Base-by-base conservation (phyloP, 2,797 vertebrate genomes). In the Argya squamiceps region DNA sequence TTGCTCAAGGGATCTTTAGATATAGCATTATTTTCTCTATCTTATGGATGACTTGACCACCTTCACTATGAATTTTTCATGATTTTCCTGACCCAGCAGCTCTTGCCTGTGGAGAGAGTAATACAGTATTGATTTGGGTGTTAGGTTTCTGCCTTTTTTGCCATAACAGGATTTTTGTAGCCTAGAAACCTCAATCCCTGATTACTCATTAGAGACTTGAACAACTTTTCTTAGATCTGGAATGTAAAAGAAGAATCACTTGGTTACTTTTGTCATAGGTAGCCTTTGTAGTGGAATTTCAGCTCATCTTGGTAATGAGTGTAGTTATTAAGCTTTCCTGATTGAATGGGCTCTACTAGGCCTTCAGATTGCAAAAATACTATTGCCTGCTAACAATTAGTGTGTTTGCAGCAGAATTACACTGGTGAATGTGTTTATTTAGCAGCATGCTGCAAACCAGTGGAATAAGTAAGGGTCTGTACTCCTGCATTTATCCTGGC, bases 1-100 rank as follows among this genome's bases (percentile, higher is more conserved):
- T 97, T 98, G 97, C 97, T 98, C 97, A 91, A 89, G 97, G 98
- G 98, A 98, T 98, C 97, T 97, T 97, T 98, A 98, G 98, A 98
- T 98, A 97, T 96, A 98, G 97, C 97, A 98, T 98, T 98, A 98
- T 98, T 98, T 98, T 98, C 97, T 98, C 96, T 97, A 83, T 98
- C 97, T 98, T 98, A 97, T 98, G 97, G 98, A 98, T 98, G 98
- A 97, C 97, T 98, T 98, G 98, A 98, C 98, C 98, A 98, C 98
- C 98, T 99, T 98, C 90, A 94, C 95, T 97, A 98, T 99, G 98
- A 99, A 99, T 99, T 98, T 99, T 99, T 99, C 98, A 99, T 99
- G 98, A 98, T 97, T 98, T 98, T 97, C 97, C 98, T 98, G 97
- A 98, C 97, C 97, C 97, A 98, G 98, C 97, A 98, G 97, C 97